Percentiles rank a stretch among this genome's conserved stretches.
Evolutionary conservation across 1,140 invertebrate species (phyloP).

Genomic region (Diprion similis): DNA sequence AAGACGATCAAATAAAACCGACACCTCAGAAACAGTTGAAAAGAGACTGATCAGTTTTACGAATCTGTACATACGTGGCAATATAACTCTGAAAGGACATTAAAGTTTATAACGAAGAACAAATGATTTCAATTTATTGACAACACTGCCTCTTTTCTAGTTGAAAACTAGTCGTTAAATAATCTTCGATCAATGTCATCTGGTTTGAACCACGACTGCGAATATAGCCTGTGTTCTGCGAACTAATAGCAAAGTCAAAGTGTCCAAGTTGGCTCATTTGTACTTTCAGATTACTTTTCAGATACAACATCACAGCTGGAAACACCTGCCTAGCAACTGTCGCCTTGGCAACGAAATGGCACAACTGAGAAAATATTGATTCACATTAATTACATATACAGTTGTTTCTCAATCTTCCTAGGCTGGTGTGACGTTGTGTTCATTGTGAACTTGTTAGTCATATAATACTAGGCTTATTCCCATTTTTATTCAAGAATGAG

Average conservation of each 20-base stretch:
- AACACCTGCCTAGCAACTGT: constrained; percentile 9
- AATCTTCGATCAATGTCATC: no score
- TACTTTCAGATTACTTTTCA: background rate
- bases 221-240: no score
- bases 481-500: constrained; percentile 61
- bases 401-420: background rate
- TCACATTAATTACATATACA: background rate
- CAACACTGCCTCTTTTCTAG: background rate
- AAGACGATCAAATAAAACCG: background rate
- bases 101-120: constrained; percentile 7
- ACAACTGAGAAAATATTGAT: background rate
- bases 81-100: background rate
- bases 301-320: background rate
- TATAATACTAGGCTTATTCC: no score
- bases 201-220: no score
- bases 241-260: no score
- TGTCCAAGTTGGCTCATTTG: background rate
- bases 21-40: constrained; percentile 7
- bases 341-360: constrained; percentile 1
- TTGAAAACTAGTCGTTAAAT: background rate
- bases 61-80: background rate
- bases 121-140: background rate
- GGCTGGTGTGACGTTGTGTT: background rate
- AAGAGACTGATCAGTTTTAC: constrained; percentile 2
- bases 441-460: background rate